Evolutionary conservation across 92 coral and sea anemone genomes (phyloP).

Genomic region (Palythoa grandiflora): DNA sequence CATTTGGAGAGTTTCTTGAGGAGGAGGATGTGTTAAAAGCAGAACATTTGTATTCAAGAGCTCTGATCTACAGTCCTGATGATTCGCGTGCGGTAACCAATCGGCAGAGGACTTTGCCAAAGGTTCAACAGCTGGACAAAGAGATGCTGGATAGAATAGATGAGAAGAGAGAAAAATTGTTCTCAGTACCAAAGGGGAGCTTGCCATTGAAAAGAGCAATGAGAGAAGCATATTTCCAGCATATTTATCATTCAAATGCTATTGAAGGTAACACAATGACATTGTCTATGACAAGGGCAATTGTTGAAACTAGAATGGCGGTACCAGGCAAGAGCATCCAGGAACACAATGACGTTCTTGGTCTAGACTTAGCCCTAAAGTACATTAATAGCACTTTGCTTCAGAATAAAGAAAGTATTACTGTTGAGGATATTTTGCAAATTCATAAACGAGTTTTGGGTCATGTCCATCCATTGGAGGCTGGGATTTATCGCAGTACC

Average conservation of each 20-base stretch:
- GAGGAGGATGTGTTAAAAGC: conserved; percentile 87
- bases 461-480: conserved; percentile 94
- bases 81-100: conserved; percentile 83
- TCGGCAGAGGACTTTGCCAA: conserved; percentile 92
- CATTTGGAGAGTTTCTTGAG: conserved; percentile 95
- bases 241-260: conserved; percentile 96
- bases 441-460: conserved; percentile 93
- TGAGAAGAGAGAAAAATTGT: conserved; percentile 82
- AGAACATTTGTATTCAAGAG: conserved; percentile 88
- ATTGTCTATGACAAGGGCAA: conserved; percentile 94
- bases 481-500: conserved; percentile 85
- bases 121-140: conserved; percentile 92
- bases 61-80: conserved; percentile 82
- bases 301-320: conserved; percentile 97
- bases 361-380: conserved; percentile 96
- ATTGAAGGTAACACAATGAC: conserved; percentile 99
- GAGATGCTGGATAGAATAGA: conserved; percentile 94
- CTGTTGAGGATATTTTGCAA: conserved; percentile 77
- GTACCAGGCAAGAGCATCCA: conserved; percentile 91
- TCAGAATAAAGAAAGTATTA: conserved; percentile 77
- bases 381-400: conserved; percentile 87
- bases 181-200: conserved; percentile 85
- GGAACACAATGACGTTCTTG: conserved; percentile 96
- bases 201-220: conserved; percentile 91
- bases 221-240: conserved; percentile 95